phyloP scores from a whole-genome alignment of 2,888 invertebrate genomes.

The Crepidodera aurea region DNA sequence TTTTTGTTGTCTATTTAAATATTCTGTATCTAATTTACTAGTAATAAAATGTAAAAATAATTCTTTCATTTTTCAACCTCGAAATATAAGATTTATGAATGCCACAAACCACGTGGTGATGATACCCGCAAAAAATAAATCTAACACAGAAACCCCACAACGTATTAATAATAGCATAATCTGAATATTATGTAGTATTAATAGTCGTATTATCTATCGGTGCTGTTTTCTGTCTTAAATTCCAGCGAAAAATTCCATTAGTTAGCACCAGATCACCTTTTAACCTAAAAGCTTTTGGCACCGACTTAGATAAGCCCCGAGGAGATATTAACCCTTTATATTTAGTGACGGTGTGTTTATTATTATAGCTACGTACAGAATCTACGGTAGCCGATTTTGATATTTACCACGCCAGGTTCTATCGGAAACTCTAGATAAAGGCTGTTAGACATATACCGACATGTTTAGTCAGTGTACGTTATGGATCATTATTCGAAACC shows the following conservation, averaged over 20 bases:
- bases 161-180: slow-evolving; percentile 16
- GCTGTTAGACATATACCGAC: neutral
- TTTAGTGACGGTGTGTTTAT: slow-evolving; percentile 23
- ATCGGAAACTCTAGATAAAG: slow-evolving; percentile 6
- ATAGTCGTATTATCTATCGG: slow-evolving; percentile 46
- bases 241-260: slow-evolving; percentile 59
- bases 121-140: too few relatives aligned
- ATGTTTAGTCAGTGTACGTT: neutral
- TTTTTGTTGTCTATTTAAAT: too few relatives aligned
- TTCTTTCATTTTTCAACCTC: too few relatives aligned
- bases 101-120: too few relatives aligned
- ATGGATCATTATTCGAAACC: too few relatives aligned
- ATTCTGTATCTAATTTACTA: too few relatives aligned
- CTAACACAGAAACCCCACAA: neutral
- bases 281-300: slow-evolving; percentile 63
- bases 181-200: slow-evolving; percentile 45
- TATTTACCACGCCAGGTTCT: neutral
- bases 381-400: slow-evolving; percentile 9
- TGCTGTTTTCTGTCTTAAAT: slow-evolving; percentile 53
- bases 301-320: slow-evolving; percentile 50
- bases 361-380: slow-evolving; percentile 14
- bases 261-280: slow-evolving; percentile 64
- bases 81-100: too few relatives aligned
- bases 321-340: slow-evolving; percentile 43
- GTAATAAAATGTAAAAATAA: too few relatives aligned